Percentiles rank a stretch among this genome's conserved stretches.
These are phyloP conservation scores for Drosophila nr. fundita DNA, from an alignment of 2,888 invertebrate genomes.

Conservation along the genomic window DNA sequence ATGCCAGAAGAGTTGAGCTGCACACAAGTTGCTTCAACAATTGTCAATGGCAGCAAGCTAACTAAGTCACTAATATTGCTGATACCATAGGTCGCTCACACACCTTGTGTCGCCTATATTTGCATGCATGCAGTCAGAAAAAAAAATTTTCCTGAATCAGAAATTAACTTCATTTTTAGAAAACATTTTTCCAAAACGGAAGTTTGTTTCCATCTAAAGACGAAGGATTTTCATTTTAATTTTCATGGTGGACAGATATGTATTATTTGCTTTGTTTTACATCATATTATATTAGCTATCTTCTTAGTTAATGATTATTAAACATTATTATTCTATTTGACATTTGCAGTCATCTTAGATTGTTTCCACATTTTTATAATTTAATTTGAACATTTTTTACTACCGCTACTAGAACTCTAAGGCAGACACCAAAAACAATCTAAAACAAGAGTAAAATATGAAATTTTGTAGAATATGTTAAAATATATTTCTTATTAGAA, in stretches of 20 bases:
- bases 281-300: accelerated
- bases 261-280: background rate
- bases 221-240: background rate
- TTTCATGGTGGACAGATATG: background rate
- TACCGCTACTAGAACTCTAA: no score
- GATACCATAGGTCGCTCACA: slow-evolving; percentile 41
- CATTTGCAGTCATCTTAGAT: no score
- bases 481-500: no score
- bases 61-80: slow-evolving; percentile 57
- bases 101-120: slow-evolving; percentile 21
- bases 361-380: no score
- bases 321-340: background rate
- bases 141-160: background rate
- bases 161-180: background rate
- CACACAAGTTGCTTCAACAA: slow-evolving; percentile 66
- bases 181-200: background rate
- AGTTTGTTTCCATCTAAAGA: background rate
- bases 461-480: no score
- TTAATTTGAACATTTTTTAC: no score
- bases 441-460: no score
- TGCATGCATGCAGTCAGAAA: slow-evolving; percentile 1
- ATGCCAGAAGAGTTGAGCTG: slow-evolving; percentile 8
- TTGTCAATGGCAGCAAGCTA: slow-evolving; percentile 41
- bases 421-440: no score
- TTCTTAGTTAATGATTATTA: background rate